Percentiles rank a stretch among this genome's conserved stretches.
Evolutionary conservation across 1,140 invertebrate genomes (phyloP).

Genomic region (Aphelenchoides besseyi): DNA sequence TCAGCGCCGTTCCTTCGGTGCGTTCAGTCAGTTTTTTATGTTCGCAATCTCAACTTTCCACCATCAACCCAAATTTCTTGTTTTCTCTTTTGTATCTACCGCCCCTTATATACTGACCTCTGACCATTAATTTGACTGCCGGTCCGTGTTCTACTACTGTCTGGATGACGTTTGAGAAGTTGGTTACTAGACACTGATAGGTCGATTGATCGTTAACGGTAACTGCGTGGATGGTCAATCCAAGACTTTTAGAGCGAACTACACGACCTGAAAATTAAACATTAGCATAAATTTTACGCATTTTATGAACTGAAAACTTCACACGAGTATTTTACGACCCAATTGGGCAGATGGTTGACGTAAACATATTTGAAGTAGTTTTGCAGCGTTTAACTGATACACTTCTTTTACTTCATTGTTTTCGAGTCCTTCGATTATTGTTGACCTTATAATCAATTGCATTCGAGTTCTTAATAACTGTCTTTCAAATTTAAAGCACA

Average conservation of each 20-base stretch:
- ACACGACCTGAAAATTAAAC: conserved; percentile 42
- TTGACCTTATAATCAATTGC: too few species aligned
- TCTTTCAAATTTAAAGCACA: too few species aligned
- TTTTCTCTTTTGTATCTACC: too few species aligned
- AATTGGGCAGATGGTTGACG: too few species aligned
- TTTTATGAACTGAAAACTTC: too few species aligned
- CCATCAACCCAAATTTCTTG: too few species aligned
- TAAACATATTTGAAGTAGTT: too few species aligned
- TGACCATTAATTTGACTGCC: conserved; percentile 37
- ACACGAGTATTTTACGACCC: neutral
- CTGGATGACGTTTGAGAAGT: conserved; percentile 27
- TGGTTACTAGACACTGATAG: conserved; percentile 45
- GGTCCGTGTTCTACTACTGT: conserved; percentile 32
- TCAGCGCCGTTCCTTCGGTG: neutral
- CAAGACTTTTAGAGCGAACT: conserved; percentile 40
- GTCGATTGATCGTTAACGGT: conserved; percentile 33
- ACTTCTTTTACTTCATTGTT: too few species aligned
- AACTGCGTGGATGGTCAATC: conserved; percentile 51
- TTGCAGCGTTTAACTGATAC: too few species aligned
- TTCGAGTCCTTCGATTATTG: too few species aligned
- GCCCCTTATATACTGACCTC: conserved; percentile 27
- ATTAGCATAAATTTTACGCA: too few species aligned
- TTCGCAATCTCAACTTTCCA: neutral
- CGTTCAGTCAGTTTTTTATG: neutral
- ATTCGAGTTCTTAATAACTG: too few species aligned